Evolutionary conservation across 1,140 invertebrate species (phyloP), one percentile per base, ranked within the genome.

Genomic region (Pseudomyrmex sp.): DNA sequence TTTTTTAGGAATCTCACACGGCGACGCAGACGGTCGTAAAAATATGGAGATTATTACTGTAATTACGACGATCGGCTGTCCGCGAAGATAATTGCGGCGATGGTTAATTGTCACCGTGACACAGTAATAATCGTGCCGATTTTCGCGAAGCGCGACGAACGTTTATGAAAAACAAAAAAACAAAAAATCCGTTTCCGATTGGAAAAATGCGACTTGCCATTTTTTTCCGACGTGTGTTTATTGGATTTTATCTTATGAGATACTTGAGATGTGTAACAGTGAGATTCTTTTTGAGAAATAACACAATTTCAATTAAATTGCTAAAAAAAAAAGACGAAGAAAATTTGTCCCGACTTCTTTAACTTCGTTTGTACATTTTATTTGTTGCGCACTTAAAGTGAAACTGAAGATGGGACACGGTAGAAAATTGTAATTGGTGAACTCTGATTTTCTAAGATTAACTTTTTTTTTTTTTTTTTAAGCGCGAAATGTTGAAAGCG

Each of bases 41-140:
- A 74, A 74, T 61, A 44, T 48, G 12, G 50, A 73, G 58, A 82
- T 82, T 46, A 82, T 26, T 26, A 26, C 18, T 26, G 69, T 13
- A 56, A 82, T 82, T 82, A 74, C 18, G 12, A 74, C 18, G 58
- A 82, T 74, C 48, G 48, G 48, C 65, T 58, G 70, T 26, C 50
- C 66, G 35, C 54, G 63, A 80, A 68, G 15, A 48, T 77, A 77
- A 77, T 79, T 79, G 23, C 52, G 35, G 8, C 23, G 26, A 20
- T 12, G 20, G 7, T 74, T 82, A 74, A 63, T 74, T 48, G 56
- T 82, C 44, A 13, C 48, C 58, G 13, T 82, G 65, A 73, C 77
- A 61, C 56, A 15, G 13, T 74, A 62, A 73, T 82, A 26, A 26
- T 26, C 9, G 23, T 18, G 15, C 15, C 46, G 18, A 72, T 80